Evolutionary conservation across 2,888 invertebrate species (phyloP), one percentile per base, ranked within the genome.

Genomic region (Cantharis lateralis): DNA sequence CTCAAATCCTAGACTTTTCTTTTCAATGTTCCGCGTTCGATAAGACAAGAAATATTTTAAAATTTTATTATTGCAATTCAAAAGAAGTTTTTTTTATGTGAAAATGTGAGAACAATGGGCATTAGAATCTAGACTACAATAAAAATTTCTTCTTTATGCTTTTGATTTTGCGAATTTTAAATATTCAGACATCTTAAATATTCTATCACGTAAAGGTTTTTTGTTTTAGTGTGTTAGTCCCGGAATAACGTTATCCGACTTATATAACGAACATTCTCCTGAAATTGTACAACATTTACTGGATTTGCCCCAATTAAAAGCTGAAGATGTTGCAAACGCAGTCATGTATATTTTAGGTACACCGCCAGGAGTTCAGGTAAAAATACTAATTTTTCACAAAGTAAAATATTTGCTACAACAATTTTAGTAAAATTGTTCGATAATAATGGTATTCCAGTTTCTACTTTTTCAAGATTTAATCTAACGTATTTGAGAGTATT

Each of bases 341-440:
- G 70, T 79, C 32, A 26, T 77, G 10, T 79, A 77, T 26, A 63
- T 75, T 63, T 73, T 79, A 28, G 69, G 70, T 15, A 79, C 79
- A 9, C 79, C 79, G 7, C 76, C 79, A n/a, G 76, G 75, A 68
- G 79, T 79, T 16, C 79, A 79, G 68, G 79, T 79, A 74, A 70
- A 11, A 11, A 9, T 0, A 28, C 15, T 68, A 28, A 66, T 66
- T 66, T 71, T 71, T 18, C 4, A 24, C 24, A 71, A n/a, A 62
- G 2, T 63, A 62, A 16, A n/a, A 3, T 20, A 24, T 24, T n/a
- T 24, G 24, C 9, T 62, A 24, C 9, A 15, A 16, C 48, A 70
- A 18, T 32, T 69, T 15, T 15, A 32, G 10, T 10, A 69, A 69
- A 69, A 16, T 15, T 26, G 69, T 69, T 28, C 16, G 48, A 20